These are phyloP conservation scores for Stigmatopora argus DNA, from an alignment of 2,113 vertebrate genomes.

Conservation along the genomic window DNA sequence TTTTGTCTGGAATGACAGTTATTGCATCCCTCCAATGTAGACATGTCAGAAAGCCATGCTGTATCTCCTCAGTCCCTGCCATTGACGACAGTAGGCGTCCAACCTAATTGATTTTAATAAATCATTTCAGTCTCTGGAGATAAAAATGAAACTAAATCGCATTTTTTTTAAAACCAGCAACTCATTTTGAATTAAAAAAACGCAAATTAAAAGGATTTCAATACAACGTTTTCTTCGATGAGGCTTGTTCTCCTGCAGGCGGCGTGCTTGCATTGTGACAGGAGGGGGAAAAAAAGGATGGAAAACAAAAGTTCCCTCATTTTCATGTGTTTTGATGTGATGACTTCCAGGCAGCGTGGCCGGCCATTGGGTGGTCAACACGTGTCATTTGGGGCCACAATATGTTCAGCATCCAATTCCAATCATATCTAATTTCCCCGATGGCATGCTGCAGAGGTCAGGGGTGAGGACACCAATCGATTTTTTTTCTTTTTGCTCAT, in stretches of 20 bases:
- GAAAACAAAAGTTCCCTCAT: neutral
- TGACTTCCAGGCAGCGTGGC: neutral
- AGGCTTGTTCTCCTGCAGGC: slow-evolving; percentile 40
- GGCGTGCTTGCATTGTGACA: slow-evolving; percentile 33
- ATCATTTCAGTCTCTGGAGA: no score
- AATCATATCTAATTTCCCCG: slow-evolving; percentile 38
- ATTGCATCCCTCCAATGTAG: slow-evolving; percentile 3
- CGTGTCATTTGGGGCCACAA: slow-evolving; percentile 8
- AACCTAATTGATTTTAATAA: no score
- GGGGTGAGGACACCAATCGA: slow-evolving; percentile 29
- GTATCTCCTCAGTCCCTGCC: no score
- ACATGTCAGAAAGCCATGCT: slow-evolving; percentile 12
- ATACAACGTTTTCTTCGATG: neutral
- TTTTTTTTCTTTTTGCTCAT: slow-evolving; percentile 29
- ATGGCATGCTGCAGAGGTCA: slow-evolving; percentile 34
- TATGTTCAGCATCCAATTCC: slow-evolving; percentile 15
- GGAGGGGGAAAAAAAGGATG: no score
- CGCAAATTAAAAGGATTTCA: no score
- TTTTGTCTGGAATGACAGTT: slow-evolving; percentile 5
- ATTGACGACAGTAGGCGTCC: no score
- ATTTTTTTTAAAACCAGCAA: no score
- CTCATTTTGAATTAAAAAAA: no score
- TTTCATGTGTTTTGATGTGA: neutral
- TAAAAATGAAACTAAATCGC: no score
- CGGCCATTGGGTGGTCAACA: neutral